Percentiles rank a stretch among this genome's conserved stretches.
Conservation (phyloP, 1,140 invertebrate species). For the Scaptodrosophila lebanonensis region DNA sequence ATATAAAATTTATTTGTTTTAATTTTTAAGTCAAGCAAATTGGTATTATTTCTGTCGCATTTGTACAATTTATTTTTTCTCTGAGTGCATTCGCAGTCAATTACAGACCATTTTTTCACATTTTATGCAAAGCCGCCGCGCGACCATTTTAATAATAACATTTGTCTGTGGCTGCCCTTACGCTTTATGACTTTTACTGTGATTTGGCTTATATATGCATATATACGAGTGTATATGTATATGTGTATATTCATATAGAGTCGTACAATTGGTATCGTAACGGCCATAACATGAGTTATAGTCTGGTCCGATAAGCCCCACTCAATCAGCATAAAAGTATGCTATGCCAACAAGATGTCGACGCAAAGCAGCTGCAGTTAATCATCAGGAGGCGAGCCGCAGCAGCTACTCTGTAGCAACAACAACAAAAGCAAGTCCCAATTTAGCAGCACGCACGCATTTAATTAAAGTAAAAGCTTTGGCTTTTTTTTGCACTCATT, state of each 20-base stretch:
- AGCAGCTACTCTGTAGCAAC: slow-evolving; percentile 20
- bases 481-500: slow-evolving; percentile 36
- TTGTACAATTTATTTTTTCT: slow-evolving; percentile 19
- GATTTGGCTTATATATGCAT: no score
- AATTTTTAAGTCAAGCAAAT: no score
- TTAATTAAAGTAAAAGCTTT: slow-evolving; percentile 74
- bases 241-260: slow-evolving; percentile 43
- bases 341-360: slow-evolving; percentile 29
- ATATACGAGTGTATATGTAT: no score
- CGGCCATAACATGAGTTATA: no score
- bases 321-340: slow-evolving; percentile 72
- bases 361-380: slow-evolving; percentile 48
- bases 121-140: slow-evolving; percentile 26
- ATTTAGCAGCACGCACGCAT: slow-evolving; percentile 68
- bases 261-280: no score
- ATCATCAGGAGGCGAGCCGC: slow-evolving; percentile 43
- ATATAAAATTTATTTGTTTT: no score
- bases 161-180: slow-evolving; percentile 58
- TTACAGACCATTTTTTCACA: no score
- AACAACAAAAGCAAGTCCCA: slow-evolving; percentile 56
- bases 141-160: slow-evolving; percentile 68
- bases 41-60: no score
- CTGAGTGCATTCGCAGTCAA: slow-evolving; percentile 14
- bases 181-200: no score
- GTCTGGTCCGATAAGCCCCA: slow-evolving; percentile 68